Conservation (phyloP, 2,113 vertebrate genomes). For the Corvus moneduloides region DNA sequence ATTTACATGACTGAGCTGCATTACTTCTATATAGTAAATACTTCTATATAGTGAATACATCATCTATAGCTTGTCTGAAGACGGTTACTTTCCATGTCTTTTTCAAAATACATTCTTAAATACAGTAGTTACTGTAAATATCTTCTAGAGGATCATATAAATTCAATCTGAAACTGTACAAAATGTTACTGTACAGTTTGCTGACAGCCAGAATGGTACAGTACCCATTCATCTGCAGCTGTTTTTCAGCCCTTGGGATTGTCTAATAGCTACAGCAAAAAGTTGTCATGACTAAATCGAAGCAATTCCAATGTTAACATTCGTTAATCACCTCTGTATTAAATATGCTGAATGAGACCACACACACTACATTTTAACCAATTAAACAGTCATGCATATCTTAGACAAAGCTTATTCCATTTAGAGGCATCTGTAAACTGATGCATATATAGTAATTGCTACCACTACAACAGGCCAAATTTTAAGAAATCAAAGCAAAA, state of each 20-base stretch:
- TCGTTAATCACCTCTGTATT: conserved; percentile 52
- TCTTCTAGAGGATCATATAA: conserved; percentile 9
- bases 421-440: conserved; percentile 53
- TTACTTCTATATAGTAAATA: conserved; percentile 10
- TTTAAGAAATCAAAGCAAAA: conserved; percentile 23
- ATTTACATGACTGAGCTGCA: not conserved
- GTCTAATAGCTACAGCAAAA: conserved; percentile 61
- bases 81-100: not conserved
- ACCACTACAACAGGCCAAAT: conserved; percentile 32
- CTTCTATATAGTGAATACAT: conserved; percentile 29
- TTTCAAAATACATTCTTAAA: conserved; percentile 60
- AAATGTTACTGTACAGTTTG: conserved; percentile 16
- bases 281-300: conserved; percentile 69
- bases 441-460: conserved; percentile 42
- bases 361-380: conserved; percentile 46
- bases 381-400: conserved; percentile 57
- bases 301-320: conserved; percentile 59
- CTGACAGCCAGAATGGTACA: conserved; percentile 16
- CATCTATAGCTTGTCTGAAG: not conserved
- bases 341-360: conserved; percentile 59
- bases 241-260: conserved; percentile 64
- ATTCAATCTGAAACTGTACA: conserved; percentile 8
- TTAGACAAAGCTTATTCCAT: conserved; percentile 46
- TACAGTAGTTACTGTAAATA: conserved; percentile 65
- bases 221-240: not conserved